Evolutionary conservation across 35 echinoderm and acorn worm species (phyloP).

Genomic region (Diadema setosum): DNA sequence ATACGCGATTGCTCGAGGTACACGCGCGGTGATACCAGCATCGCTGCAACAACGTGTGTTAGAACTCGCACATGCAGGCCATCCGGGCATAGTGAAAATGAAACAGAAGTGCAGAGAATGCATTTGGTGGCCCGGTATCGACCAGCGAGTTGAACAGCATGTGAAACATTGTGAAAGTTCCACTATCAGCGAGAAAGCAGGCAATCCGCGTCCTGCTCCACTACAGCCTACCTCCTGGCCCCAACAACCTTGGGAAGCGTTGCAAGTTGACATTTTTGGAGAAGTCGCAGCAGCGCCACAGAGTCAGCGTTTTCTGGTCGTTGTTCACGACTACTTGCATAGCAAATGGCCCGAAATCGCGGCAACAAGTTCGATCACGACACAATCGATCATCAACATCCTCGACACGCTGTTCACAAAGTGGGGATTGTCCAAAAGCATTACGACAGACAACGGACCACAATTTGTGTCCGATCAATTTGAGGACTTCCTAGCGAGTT

Average conservation of each 20-base stretch:
- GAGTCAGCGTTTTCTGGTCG: background rate
- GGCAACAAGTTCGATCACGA: background rate
- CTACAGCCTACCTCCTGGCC: background rate
- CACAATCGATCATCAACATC: background rate
- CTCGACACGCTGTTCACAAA: background rate
- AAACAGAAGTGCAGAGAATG: background rate
- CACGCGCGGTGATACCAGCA: slow-evolving; percentile 6
- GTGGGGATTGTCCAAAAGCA: background rate
- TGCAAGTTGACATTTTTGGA: background rate
- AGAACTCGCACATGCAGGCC: background rate
- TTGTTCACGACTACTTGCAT: background rate
- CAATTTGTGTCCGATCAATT: background rate
- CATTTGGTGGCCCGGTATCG: background rate
- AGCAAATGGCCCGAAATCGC: background rate
- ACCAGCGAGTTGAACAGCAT: background rate
- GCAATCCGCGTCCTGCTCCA: background rate
- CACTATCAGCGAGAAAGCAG: background rate
- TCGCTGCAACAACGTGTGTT: slow-evolving; percentile 6
- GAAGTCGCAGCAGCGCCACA: background rate
- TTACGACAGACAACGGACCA: slow-evolving; percentile 14
- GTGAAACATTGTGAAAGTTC: background rate
- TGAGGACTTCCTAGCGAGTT: background rate
- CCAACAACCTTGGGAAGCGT: background rate
- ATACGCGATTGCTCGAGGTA: background rate
- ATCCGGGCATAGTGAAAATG: background rate